These are phyloP conservation scores for Pheucticus melanocephalus DNA, from an alignment of 2,113 vertebrate species.

Conservation along the genomic window DNA sequence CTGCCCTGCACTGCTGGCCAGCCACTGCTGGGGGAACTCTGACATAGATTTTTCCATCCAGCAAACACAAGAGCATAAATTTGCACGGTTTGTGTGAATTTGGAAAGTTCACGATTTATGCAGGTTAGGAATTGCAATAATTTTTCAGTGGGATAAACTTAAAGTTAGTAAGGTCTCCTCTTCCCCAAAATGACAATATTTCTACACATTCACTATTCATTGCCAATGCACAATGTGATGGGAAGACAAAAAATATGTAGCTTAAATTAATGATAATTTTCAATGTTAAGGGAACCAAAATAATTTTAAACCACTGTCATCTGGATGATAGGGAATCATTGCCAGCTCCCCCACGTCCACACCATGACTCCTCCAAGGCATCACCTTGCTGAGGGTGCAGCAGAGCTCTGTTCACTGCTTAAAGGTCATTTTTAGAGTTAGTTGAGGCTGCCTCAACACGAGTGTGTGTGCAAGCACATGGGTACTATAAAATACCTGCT, in stretches of 20 bases:
- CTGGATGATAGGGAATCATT: background rate
- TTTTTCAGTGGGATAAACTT: no score
- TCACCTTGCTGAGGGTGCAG: background rate
- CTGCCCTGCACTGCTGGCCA: background rate
- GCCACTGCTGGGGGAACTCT: background rate
- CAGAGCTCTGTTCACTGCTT: background rate
- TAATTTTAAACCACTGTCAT: no score
- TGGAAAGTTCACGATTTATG: no score
- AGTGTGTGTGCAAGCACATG: background rate
- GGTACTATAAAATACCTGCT: background rate
- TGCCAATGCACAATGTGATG: no score
- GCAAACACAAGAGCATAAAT: background rate
- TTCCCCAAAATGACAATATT: no score
- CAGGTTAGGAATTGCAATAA: no score
- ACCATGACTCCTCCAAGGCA: background rate
- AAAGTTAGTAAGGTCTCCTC: no score
- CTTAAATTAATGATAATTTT: no score
- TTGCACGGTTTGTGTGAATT: background rate
- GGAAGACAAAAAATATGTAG: no score
- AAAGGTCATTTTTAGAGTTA: background rate
- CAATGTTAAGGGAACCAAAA: no score
- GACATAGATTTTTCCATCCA: background rate
- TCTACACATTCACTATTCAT: no score
- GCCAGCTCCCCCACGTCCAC: background rate
- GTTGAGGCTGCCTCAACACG: background rate